Evolutionary conservation across 2,797 vertebrate species (phyloP).

Genomic region (Podarcis siculus): DNA sequence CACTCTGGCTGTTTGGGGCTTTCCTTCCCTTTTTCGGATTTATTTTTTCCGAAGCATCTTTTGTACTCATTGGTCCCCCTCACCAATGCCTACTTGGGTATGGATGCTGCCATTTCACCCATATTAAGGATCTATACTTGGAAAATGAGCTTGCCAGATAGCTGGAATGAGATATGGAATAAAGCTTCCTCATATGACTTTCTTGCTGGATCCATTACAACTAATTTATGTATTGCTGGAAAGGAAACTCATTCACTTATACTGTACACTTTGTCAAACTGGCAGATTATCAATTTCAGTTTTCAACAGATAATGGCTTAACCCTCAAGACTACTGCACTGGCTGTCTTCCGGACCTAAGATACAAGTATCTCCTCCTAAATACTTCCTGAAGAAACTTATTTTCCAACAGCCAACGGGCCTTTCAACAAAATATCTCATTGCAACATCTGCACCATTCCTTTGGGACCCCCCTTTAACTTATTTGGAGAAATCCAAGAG

Average conservation of each 20-base stretch:
- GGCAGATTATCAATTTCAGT: slow-evolving; percentile 1
- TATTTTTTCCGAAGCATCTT: no score
- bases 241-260: neutral
- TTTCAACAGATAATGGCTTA: neutral
- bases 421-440: neutral
- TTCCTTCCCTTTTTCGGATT: no score
- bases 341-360: neutral
- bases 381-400: neutral
- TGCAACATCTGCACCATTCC: neutral
- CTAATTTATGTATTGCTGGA: neutral
- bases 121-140: neutral
- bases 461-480: neutral
- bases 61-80: neutral
- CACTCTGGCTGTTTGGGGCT: no score
- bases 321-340: neutral
- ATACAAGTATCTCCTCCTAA: neutral
- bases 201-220: neutral
- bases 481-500: no score
- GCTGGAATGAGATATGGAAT: neutral
- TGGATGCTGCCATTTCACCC: neutral
- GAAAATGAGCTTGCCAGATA: neutral
- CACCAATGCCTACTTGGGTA: neutral
- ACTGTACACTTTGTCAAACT: neutral
- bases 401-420: neutral
- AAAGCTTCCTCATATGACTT: no score